A percentile compares a stretch with the other conserved stretches of the same genome.
Evolutionary conservation across 2,797 vertebrate genomes (phyloP).

Genomic region (Cirrhinus molitorella): DNA sequence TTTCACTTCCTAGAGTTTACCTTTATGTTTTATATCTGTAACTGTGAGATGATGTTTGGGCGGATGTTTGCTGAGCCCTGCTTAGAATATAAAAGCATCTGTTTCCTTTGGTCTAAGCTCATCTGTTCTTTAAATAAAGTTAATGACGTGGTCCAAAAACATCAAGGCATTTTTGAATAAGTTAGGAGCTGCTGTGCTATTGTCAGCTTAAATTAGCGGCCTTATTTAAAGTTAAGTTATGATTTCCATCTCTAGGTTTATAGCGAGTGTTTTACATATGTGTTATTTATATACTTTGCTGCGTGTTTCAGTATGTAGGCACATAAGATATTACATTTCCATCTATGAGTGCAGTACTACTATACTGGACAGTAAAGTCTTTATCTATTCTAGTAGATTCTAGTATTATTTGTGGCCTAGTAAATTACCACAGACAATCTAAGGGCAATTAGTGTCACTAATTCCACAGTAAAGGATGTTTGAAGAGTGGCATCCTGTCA

Average conservation of each 20-base stretch:
- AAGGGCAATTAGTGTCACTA: not conserved
- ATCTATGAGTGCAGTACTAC: slow-evolving; percentile 7
- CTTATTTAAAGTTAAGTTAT: slow-evolving; percentile 30
- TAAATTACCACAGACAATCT: not conserved
- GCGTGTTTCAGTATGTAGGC: slow-evolving; percentile 1
- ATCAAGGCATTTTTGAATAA: slow-evolving; percentile 26
- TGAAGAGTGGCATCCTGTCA: not conserved
- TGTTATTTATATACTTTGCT: not conserved
- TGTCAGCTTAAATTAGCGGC: slow-evolving; percentile 29
- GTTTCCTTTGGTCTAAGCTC: slow-evolving; percentile 35
- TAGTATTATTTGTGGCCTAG: not conserved
- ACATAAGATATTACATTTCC: not conserved
- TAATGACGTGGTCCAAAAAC: slow-evolving; percentile 35
- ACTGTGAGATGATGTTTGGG: slow-evolving; percentile 32
- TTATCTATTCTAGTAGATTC: not conserved
- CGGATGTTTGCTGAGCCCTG: slow-evolving; percentile 25
- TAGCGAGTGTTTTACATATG: not conserved
- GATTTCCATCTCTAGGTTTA: not conserved
- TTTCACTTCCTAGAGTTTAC: slow-evolving; percentile 30
- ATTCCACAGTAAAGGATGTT: not conserved
- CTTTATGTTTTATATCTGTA: slow-evolving; percentile 32
- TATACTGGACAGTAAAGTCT: not conserved
- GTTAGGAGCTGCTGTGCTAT: slow-evolving; percentile 12
- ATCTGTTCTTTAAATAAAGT: slow-evolving; percentile 45
- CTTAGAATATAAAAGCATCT: slow-evolving; percentile 46